These are phyloP conservation scores for Pheosia gnoma DNA, from an alignment of 2,888 invertebrate genomes.

Conservation along the genomic window DNA sequence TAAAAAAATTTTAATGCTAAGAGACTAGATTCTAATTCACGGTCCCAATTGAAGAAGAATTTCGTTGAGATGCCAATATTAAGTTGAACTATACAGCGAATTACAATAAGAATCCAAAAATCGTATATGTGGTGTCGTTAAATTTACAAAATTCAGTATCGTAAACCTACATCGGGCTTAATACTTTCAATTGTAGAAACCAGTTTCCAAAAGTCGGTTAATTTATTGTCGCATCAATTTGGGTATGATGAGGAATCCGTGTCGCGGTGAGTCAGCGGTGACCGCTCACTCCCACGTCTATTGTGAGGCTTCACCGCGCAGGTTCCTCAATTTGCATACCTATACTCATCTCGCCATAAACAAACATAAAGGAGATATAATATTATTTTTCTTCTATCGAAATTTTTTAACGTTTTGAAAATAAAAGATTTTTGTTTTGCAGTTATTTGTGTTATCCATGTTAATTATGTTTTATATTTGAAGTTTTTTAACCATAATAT, in stretches of 20 bases:
- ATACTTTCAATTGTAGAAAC: conserved; percentile 32
- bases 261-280: conserved; percentile 63
- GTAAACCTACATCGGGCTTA: conserved; percentile 23
- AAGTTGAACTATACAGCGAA: not conserved
- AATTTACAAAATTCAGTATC: conserved; percentile 25
- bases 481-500: conserved; percentile 5
- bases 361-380: conserved; percentile 30
- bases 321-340: conserved; percentile 54
- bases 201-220: conserved; percentile 51
- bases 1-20: conserved; percentile 12
- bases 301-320: conserved; percentile 43
- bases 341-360: conserved; percentile 53
- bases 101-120: not conserved
- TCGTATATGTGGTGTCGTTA: not conserved
- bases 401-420: conserved; percentile 37
- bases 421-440: conserved; percentile 32
- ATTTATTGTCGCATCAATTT: conserved; percentile 59
- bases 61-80: not conserved
- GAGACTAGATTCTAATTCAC: conserved; percentile 10
- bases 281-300: conserved; percentile 55
- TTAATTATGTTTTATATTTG: not conserved
- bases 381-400: conserved; percentile 29
- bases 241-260: conserved; percentile 54
- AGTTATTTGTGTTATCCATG: conserved; percentile 24
- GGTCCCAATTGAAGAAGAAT: not conserved